These are phyloP conservation scores for Thyatira batis DNA, from an alignment of 2,888 invertebrate species.

Conservation along the genomic window DNA sequence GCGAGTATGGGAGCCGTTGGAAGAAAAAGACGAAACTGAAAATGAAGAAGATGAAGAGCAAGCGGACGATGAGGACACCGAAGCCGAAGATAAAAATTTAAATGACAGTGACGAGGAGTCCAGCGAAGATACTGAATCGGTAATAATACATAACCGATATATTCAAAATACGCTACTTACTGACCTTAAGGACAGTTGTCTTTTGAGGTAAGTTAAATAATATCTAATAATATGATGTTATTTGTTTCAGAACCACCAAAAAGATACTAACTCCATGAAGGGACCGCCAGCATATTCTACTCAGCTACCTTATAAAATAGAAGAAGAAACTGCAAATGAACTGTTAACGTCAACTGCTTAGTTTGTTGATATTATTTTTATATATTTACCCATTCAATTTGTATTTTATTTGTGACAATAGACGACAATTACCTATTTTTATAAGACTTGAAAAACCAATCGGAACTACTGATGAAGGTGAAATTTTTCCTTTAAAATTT, in stretches of 20 bases:
- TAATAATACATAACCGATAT: no score
- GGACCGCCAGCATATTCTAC: conserved; percentile 65
- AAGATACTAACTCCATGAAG: conserved; percentile 19
- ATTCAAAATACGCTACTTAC: no score
- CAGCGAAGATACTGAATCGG: conserved; percentile 12
- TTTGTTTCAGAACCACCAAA: conserved; percentile 26
- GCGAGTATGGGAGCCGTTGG: conserved; percentile 81
- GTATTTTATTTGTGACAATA: neutral
- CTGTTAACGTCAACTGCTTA: conserved; percentile 47
- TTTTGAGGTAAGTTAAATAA: conserved; percentile 10
- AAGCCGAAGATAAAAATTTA: conserved; percentile 46
- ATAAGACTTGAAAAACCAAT: no score
- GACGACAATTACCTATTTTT: neutral
- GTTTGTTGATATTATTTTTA: conserved; percentile 10
- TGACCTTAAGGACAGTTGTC: conserved; percentile 5
- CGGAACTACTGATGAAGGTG: no score
- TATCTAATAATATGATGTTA: neutral
- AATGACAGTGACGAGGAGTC: conserved; percentile 31
- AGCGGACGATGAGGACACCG: conserved; percentile 46
- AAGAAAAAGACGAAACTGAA: conserved; percentile 76
- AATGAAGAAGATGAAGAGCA: conserved; percentile 40
- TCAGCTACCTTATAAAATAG: conserved; percentile 84
- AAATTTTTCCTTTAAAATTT: no score
- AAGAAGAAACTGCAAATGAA: conserved; percentile 83
- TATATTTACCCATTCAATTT: neutral